A percentile compares a stretch with the other conserved stretches of the same genome.
These are phyloP conservation scores for Phalacrocorax aristotelis DNA, from an alignment of 2,113 vertebrate genomes.

Conservation along the genomic window DNA sequence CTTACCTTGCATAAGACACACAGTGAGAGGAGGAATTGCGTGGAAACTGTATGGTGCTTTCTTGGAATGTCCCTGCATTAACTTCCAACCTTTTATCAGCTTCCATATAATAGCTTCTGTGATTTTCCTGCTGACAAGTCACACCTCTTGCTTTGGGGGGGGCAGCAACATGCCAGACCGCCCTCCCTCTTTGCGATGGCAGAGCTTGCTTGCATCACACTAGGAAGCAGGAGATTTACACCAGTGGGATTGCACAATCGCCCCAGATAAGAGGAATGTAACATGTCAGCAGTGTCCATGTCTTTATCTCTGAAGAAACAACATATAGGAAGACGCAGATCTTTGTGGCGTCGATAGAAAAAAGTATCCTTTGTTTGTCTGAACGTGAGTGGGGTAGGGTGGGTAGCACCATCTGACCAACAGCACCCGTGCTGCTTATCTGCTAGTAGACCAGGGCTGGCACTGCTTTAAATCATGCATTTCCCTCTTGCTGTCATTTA, in stretches of 20 bases:
- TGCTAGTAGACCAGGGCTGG: not conserved
- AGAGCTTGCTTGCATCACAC: not conserved
- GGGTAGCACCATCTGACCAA: not conserved
- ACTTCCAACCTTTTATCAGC: conserved; percentile 11
- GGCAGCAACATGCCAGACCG: not conserved
- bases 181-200: not conserved
- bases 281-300: conserved; percentile 15
- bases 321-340: not conserved
- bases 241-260: not conserved
- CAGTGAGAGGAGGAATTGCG: not conserved
- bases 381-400: not conserved
- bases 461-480: not conserved
- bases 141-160: not conserved
- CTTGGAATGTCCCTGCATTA: not conserved
- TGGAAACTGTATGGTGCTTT: not conserved
- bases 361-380: not conserved
- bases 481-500: not conserved
- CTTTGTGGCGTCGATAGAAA: not conserved
- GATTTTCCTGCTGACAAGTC: conserved; percentile 30
- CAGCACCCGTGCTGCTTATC: not conserved
- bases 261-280: conserved; percentile 40
- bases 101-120: not conserved
- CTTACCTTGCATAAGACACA: not conserved
- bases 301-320: conserved; percentile 24
- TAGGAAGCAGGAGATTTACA: conserved; percentile 27